A percentile compares a stretch with the other conserved stretches of the same genome.
Conservation (phyloP, 2,888 invertebrate genomes). For the Synanthedon formicaeformis region DNA sequence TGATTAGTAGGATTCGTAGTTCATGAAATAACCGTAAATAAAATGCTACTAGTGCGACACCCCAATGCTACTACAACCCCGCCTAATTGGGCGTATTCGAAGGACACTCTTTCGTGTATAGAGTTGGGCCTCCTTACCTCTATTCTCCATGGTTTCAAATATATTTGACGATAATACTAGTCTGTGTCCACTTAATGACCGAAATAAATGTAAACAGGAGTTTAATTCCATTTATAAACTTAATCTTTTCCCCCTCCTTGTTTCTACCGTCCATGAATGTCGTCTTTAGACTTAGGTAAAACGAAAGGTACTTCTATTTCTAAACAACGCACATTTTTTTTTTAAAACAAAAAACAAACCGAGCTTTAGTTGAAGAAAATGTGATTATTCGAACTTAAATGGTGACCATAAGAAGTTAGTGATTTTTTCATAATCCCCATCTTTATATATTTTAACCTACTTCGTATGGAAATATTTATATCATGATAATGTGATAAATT, state of each 20-base stretch:
- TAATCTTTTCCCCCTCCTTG: conserved; percentile 16
- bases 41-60: too few relatives aligned
- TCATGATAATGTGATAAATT: conserved; percentile 34
- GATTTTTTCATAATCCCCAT: conserved; percentile 33
- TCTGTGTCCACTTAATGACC: too few relatives aligned
- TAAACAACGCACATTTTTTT: conserved; percentile 21
- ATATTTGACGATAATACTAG: too few relatives aligned
- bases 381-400: conserved; percentile 46
- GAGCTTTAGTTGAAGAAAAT: conserved; percentile 38
- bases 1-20: too few relatives aligned
- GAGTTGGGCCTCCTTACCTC: too few relatives aligned
- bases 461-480: conserved; percentile 31
- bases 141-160: too few relatives aligned
- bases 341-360: conserved; percentile 11
- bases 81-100: too few relatives aligned
- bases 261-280: conserved; percentile 66
- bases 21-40: too few relatives aligned
- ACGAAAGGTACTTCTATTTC: conserved; percentile 18
- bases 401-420: conserved; percentile 51
- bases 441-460: conserved; percentile 33
- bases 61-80: too few relatives aligned
- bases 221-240: too few relatives aligned
- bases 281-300: conserved; percentile 29
- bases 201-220: too few relatives aligned
- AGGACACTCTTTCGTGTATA: too few relatives aligned